Percentiles rank a stretch among this genome's conserved stretches.
These are phyloP conservation scores for Physocephala rufipes DNA, from an alignment of 2,888 invertebrate species.

Conservation along the genomic window DNA sequence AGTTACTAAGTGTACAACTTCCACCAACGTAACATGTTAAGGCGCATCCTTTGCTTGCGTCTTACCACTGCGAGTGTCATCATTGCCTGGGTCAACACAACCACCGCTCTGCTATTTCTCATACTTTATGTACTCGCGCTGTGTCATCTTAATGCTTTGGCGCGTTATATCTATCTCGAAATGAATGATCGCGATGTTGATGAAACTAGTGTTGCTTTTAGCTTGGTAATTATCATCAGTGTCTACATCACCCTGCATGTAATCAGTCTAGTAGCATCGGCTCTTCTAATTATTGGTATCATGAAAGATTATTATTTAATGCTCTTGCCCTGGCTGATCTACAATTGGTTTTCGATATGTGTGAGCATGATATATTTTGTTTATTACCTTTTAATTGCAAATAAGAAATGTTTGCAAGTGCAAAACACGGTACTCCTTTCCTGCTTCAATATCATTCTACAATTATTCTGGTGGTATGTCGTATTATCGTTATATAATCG, in stretches of 20 bases:
- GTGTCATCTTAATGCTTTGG: conserved; percentile 42
- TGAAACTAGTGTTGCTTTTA: conserved; percentile 23
- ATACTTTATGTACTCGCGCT: conserved; percentile 43
- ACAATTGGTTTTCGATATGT: conserved; percentile 43
- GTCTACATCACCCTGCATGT: conserved; percentile 46
- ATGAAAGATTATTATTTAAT: conserved; percentile 54
- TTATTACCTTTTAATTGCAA: background rate
- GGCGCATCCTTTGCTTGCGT: conserved; percentile 52
- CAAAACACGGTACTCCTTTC: conserved; percentile 24
- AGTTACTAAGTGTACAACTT: background rate
- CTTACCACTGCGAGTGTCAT: conserved; percentile 57
- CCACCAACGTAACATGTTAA: conserved; percentile 46
- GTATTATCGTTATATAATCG: conserved; percentile 52
- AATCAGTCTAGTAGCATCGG: conserved; percentile 52
- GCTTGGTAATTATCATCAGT: conserved; percentile 35
- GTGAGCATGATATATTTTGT: conserved; percentile 35
- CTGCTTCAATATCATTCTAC: conserved; percentile 41
- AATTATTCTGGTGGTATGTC: conserved; percentile 48
- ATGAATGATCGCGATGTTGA: conserved; percentile 11
- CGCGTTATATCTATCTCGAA: conserved; percentile 6
- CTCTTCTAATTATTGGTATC: conserved; percentile 53
- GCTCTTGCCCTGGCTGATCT: conserved; percentile 54
- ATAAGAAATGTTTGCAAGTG: conserved; percentile 19
- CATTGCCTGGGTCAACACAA: conserved; percentile 56
- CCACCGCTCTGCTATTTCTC: conserved; percentile 46